Evolutionary conservation across 2,113 vertebrate species (phyloP).

Genomic region (Protobothrops flavoviridis): DNA sequence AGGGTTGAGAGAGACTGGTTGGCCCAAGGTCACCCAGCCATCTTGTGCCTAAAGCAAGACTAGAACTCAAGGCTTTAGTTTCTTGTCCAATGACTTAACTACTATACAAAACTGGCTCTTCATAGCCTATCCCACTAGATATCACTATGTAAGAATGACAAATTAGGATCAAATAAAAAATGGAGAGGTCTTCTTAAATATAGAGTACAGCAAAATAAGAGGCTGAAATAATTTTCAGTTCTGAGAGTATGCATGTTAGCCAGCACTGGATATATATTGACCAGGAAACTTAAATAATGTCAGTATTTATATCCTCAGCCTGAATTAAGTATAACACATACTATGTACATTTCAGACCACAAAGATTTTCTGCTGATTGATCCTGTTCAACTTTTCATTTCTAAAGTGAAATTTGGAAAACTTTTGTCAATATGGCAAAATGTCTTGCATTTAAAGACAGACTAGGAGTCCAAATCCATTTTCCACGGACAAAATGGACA

Average conservation of each 20-base stretch:
- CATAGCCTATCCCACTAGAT: background rate
- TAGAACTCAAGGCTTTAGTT: background rate
- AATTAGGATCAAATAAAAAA: background rate
- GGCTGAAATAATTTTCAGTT: background rate
- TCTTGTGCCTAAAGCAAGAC: background rate
- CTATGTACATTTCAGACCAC: background rate
- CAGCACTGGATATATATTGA: background rate
- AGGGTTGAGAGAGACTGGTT: background rate
- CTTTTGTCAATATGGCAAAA: background rate
- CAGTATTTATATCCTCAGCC: too few relatives aligned
- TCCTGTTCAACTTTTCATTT: background rate
- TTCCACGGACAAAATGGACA: slow-evolving; percentile 29
- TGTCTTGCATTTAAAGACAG: background rate
- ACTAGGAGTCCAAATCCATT: background rate
- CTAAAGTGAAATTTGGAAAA: background rate
- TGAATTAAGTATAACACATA: background rate
- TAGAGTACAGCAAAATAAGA: background rate
- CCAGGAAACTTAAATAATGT: background rate
- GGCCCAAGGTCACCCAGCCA: background rate
- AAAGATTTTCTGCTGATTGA: background rate
- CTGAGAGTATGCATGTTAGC: background rate
- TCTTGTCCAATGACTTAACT: background rate
- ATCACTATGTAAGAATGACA: background rate
- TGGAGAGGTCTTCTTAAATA: background rate
- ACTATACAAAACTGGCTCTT: background rate